phyloP scores from a whole-genome alignment of 2,113 vertebrate genomes.

The Egretta garzetta region DNA sequence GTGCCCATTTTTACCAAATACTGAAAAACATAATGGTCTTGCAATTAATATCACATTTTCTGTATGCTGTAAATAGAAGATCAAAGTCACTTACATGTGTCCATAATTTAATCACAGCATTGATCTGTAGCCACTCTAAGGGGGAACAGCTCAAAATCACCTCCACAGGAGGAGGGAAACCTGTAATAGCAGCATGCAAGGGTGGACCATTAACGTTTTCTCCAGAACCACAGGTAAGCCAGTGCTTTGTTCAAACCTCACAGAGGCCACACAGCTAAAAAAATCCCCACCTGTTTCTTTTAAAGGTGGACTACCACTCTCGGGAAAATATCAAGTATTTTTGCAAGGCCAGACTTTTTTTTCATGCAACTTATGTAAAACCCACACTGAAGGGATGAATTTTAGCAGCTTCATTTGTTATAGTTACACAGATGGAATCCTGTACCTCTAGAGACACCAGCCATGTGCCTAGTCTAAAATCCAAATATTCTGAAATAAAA shows the following conservation, averaged over 20 bases:
- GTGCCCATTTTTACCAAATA: not conserved
- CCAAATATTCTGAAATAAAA: not conserved
- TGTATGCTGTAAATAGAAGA: not conserved
- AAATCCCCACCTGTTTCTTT: not conserved
- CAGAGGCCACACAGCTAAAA: not conserved
- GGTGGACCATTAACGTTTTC: not conserved
- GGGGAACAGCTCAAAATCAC: not conserved
- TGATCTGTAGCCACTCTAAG: not conserved
- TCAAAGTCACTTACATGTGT: not conserved
- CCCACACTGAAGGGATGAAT: not conserved
- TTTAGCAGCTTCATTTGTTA: not conserved
- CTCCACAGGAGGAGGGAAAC: not conserved
- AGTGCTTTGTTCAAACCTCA: not conserved
- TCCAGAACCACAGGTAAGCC: not conserved
- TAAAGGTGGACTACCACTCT: not conserved
- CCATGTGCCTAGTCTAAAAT: not conserved
- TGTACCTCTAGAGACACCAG: not conserved
- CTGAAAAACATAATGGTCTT: not conserved
- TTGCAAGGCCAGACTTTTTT: not conserved
- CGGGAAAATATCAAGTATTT: not conserved
- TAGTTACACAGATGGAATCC: not conserved
- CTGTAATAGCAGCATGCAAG: not conserved
- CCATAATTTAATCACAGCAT: not conserved
- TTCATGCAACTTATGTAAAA: not conserved
- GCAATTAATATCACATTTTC: not conserved